A percentile compares a stretch with the other conserved stretches of the same genome.
Evolutionary conservation across 1,140 invertebrate species (phyloP).

Genomic region (Leptinotarsa lineolata): DNA sequence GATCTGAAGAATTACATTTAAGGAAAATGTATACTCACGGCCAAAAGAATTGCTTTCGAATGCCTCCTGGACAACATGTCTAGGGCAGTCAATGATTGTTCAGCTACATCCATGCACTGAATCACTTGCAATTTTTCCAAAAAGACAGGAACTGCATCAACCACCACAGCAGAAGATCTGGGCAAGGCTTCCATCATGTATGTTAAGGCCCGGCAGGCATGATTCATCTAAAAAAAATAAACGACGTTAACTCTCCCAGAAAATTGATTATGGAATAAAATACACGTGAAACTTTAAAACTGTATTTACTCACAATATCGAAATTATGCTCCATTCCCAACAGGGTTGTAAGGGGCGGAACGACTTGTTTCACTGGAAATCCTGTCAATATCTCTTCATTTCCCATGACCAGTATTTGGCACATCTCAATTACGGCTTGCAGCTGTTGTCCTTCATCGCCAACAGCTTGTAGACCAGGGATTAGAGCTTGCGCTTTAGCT

Average conservation of each 20-base stretch:
- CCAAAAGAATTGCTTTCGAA: slow-evolving; percentile 94
- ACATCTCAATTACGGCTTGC: slow-evolving; percentile 98
- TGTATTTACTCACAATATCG: slow-evolving; percentile 76
- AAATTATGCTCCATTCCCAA: slow-evolving; percentile 96
- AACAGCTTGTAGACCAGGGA: slow-evolving; percentile 89
- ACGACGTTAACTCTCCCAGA: not conserved
- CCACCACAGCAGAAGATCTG: slow-evolving; percentile 92
- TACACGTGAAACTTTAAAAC: too few relatives aligned
- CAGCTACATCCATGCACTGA: slow-evolving; percentile 98
- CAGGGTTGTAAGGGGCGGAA: slow-evolving; percentile 88
- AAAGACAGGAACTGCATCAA: slow-evolving; percentile 95
- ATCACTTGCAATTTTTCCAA: slow-evolving; percentile 95
- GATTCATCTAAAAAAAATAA: slow-evolving; percentile 81
- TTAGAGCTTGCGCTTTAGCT: slow-evolving; percentile 90
- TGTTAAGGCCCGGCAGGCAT: slow-evolving; percentile 95
- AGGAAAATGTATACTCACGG: slow-evolving; percentile 63
- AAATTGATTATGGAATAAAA: too few relatives aligned
- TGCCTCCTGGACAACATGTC: slow-evolving; percentile 96
- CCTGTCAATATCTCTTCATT: slow-evolving; percentile 98
- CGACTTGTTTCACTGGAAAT: slow-evolving; percentile 97
- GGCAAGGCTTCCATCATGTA: slow-evolving; percentile 99
- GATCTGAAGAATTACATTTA: not conserved
- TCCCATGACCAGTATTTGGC: slow-evolving; percentile 97
- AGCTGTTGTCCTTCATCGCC: slow-evolving; percentile 96
- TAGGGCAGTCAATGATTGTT: slow-evolving; percentile 93